These are phyloP conservation scores for Lysandra bellargus DNA, from an alignment of 2,888 invertebrate genomes.

Conservation along the genomic window DNA sequence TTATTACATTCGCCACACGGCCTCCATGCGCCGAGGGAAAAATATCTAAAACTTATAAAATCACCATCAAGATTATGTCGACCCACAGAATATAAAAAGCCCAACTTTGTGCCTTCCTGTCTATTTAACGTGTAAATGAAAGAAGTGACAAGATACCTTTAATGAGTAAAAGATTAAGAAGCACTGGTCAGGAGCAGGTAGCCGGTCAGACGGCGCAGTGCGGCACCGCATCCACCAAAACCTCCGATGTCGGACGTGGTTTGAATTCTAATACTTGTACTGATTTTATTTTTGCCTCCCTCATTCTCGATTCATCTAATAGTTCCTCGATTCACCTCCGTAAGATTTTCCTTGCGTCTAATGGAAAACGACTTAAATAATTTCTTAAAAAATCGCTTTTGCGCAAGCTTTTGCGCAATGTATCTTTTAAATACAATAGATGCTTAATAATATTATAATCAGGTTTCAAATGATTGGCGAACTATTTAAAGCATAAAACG, in stretches of 20 bases:
- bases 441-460: too few relatives aligned
- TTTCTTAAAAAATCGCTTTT: slow-evolving; percentile 30
- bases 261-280: slow-evolving; percentile 73
- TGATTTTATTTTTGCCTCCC: slow-evolving; percentile 74
- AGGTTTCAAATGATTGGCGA: too few relatives aligned
- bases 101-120: too few relatives aligned
- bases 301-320: slow-evolving; percentile 73
- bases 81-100: too few relatives aligned
- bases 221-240: slow-evolving; percentile 67
- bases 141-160: not conserved
- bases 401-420: slow-evolving; percentile 27
- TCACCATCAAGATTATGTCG: too few relatives aligned
- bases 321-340: slow-evolving; percentile 53
- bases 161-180: slow-evolving; percentile 5
- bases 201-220: slow-evolving; percentile 64
- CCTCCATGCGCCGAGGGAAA: not conserved
- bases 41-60: not conserved
- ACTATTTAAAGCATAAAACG: too few relatives aligned
- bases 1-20: not conserved
- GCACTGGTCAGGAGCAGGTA: slow-evolving; percentile 54
- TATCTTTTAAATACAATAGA: not conserved
- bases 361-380: slow-evolving; percentile 34
- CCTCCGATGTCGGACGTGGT: slow-evolving; percentile 72
- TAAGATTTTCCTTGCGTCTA: slow-evolving; percentile 36
- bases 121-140: not conserved